Base-by-base conservation (phyloP, 2,888 invertebrate genomes). In the Patella ulyssiponensis region DNA sequence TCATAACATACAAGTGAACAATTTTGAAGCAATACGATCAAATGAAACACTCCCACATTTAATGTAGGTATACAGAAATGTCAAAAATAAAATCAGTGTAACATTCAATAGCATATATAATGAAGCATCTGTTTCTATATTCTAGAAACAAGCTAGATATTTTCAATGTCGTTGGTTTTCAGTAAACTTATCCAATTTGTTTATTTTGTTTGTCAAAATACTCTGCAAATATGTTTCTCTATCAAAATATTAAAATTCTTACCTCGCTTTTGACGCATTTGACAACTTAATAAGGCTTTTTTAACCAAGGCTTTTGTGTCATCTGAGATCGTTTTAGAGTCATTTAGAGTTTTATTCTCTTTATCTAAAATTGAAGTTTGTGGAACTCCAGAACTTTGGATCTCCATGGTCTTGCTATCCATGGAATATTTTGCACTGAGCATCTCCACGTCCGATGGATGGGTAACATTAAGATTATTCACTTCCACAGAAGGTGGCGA, bases 301-400 rank as follows among this genome's bases (percentile, higher is more conserved):
- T 89, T 90, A 17, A 90, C 86, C 54, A 86, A 79, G 12, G 86
- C 89, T 77, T 88, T 90, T 9, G 90, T 88, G 73, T 87, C 88
- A 20, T 85, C 84, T 9, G 88, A 88, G 23, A 88, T 88, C 9
- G 87, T 87, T 74, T 84, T 87, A 64, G 84, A 83, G 23, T 86
- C 85, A 2, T 82, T 76, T 11, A 78, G 52, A 3, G 53, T 17
- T 64, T 69, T 69, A 20, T 71, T 56, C 15, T 75, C 54, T 54
- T 79, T 64, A 51, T 81, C 77, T 51, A 82, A 69, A 71, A 84
- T 79, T 17, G 77, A 70, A 9, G 27, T 14, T 27, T 51, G n/a
- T 2, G 72, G 23, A 5, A 78, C 80, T 69, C 84, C 82, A 4
- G 83, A 79, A 78, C 81, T 81, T 52, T 82, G 80, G 11, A 84